phyloP scores from a whole-genome alignment of 1,140 invertebrate genomes.

The Oscheius sp. region DNA sequence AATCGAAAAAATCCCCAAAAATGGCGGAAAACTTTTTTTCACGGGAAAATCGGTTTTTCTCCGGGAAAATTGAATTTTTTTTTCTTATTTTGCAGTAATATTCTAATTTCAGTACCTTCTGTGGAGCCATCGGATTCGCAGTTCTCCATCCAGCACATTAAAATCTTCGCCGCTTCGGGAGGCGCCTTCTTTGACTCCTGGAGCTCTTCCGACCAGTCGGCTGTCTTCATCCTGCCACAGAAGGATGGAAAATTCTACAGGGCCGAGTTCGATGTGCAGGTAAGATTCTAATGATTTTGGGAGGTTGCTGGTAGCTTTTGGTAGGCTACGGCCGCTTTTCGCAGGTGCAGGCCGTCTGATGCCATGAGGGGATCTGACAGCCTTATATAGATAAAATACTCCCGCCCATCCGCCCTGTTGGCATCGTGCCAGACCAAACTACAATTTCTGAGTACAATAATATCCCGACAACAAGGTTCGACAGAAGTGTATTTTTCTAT shows the following conservation, averaged over 20 bases:
- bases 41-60: background rate
- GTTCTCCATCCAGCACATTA: background rate
- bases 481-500: too few species aligned
- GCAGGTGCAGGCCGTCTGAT: too few species aligned
- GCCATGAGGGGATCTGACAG: too few species aligned
- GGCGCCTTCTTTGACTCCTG: background rate
- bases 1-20: background rate
- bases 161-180: constrained; percentile 3
- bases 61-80: background rate
- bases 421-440: too few species aligned
- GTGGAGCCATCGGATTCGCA: constrained; percentile 4
- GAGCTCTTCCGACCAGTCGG: background rate
- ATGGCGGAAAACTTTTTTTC: background rate
- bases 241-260: constrained; percentile 4
- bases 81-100: background rate
- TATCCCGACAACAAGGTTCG: too few species aligned
- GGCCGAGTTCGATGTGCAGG: background rate
- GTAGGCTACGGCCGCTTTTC: background rate
- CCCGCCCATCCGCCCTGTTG: too few species aligned
- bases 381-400: too few species aligned
- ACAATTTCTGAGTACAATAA: too few species aligned
- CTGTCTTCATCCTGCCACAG: background rate
- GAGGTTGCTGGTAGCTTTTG: background rate
- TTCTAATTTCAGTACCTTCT: background rate
- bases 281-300: background rate